A percentile compares a stretch with the other conserved stretches of the same genome.
phyloP scores from a whole-genome alignment of 2,888 invertebrate species.

The Tipula vernalis region DNA sequence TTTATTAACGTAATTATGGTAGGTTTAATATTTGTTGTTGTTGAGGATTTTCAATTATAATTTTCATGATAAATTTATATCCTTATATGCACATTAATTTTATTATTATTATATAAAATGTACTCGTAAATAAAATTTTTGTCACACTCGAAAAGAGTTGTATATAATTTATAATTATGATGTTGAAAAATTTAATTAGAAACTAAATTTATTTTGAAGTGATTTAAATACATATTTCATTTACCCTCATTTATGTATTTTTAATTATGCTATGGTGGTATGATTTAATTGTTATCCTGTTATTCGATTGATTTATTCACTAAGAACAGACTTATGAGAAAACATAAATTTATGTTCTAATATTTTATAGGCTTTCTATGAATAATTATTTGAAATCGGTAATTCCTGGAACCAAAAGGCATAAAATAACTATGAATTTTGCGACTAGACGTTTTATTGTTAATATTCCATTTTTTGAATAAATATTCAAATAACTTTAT shows the following conservation, averaged over 20 bases:
- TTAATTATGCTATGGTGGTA: not conserved
- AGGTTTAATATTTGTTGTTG: not conserved
- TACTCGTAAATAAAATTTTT: not conserved
- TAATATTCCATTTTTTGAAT: no score
- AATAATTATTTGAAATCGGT: no score
- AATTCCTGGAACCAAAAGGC: no score
- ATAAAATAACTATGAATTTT: no score
- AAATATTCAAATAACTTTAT: no score
- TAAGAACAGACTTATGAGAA: no score
- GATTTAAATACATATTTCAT: not conserved
- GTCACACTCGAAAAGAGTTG: not conserved
- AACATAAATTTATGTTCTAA: no score
- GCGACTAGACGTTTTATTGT: no score
- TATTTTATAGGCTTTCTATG: no score
- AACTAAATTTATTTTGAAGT: not conserved
- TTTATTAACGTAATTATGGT: not conserved
- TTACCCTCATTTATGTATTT: not conserved
- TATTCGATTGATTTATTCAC: not conserved
- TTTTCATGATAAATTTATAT: not conserved
- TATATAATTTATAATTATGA: not conserved
- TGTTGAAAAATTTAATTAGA: not conserved
- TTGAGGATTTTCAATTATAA: not conserved
- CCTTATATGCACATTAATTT: not conserved
- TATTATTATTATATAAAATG: not conserved
- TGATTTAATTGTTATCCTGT: not conserved